Conservation (phyloP, 2,888 invertebrate genomes). For the Cheiracanthium punctorium region DNA sequence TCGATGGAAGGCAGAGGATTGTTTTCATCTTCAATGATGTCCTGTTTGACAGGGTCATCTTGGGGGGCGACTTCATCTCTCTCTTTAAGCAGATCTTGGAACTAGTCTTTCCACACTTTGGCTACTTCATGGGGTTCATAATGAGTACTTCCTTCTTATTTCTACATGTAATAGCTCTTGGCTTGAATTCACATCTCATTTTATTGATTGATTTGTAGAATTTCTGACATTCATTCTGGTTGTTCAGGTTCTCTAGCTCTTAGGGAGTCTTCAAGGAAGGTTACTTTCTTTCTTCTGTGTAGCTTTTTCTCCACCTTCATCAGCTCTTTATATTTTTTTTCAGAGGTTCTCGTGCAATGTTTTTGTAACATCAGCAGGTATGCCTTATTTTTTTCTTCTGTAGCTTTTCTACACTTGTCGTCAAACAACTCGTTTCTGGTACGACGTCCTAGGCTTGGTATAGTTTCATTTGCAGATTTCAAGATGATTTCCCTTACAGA, state of each 20-base stretch:
- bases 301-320: constrained; percentile 17
- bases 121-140: no score
- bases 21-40: neutral
- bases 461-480: neutral
- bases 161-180: no score
- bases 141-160: no score
- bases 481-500: neutral
- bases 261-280: no score
- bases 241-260: neutral
- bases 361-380: constrained; percentile 14
- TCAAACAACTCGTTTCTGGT: constrained; percentile 23
- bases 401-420: constrained; percentile 9
- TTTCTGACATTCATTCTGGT: no score
- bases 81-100: no score
- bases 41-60: neutral
- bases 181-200: no score
- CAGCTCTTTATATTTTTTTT: constrained; percentile 23
- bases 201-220: no score
- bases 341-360: constrained; percentile 2
- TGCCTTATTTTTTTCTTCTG: constrained; percentile 14
- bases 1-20: constrained; percentile 1
- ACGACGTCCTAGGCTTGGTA: constrained; percentile 6
- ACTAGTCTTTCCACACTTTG: no score
- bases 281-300: constrained; percentile 13
- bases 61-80: no score